These are phyloP conservation scores for Bothrops jararaca DNA, from an alignment of 2,113 vertebrate species.

Conservation along the genomic window DNA sequence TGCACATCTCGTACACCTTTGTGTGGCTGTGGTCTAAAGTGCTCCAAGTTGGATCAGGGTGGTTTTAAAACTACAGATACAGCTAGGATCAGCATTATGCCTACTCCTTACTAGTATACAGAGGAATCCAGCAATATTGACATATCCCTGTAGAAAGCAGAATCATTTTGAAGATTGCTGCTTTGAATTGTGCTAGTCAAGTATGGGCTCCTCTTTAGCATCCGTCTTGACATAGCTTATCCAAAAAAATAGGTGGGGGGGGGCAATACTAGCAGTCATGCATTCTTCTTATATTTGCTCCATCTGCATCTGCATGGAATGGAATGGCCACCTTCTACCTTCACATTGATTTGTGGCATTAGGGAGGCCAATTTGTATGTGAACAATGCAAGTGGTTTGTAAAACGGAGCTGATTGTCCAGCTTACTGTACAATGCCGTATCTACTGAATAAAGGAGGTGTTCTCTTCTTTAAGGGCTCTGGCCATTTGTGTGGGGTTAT, in stretches of 20 bases:
- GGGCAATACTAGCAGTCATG: constrained; percentile 12
- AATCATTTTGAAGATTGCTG: not conserved
- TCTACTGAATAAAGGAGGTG: constrained; percentile 59
- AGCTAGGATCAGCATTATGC: not conserved
- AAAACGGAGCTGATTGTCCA: not conserved
- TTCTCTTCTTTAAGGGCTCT: constrained; percentile 15
- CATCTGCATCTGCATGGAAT: constrained; percentile 58
- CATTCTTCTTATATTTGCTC: constrained; percentile 50
- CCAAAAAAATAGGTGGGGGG: not conserved
- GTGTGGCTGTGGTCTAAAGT: not conserved
- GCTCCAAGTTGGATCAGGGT: not conserved
- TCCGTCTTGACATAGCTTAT: not conserved
- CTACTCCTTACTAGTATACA: not conserved
- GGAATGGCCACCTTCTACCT: constrained; percentile 31
- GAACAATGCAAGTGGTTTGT: not conserved
- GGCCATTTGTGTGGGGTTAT: not conserved
- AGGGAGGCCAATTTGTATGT: not conserved
- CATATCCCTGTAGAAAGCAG: not conserved
- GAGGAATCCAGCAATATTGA: not conserved
- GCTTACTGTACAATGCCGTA: constrained; percentile 44
- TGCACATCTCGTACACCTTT: not conserved
- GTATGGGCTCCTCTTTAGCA: not conserved
- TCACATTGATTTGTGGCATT: not conserved
- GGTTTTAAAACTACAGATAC: not conserved
- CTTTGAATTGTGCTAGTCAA: not conserved